phyloP scores from a whole-genome alignment of 1,140 invertebrate species.

The Listronotus oregonensis region DNA sequence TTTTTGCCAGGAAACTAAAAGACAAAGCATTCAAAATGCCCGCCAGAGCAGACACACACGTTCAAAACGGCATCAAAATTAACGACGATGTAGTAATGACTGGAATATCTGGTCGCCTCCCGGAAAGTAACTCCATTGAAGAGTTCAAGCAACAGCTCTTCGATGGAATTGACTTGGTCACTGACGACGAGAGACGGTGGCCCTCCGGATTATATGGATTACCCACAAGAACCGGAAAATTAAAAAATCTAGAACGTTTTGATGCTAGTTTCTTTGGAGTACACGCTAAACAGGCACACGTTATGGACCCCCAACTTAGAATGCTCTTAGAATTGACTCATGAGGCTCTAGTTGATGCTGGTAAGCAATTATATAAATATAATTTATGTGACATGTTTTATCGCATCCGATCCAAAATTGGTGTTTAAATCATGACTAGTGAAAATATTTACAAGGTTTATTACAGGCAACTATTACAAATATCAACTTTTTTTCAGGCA shows the following conservation, averaged over 20 bases:
- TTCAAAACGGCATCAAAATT: slow-evolving; percentile 49
- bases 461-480: not conserved
- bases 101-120: slow-evolving; percentile 88
- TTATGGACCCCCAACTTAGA: slow-evolving; percentile 94
- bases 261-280: slow-evolving; percentile 95
- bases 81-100: slow-evolving; percentile 83
- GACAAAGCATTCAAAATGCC: slow-evolving; percentile 60
- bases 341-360: slow-evolving; percentile 92
- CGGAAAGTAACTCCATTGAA: slow-evolving; percentile 84
- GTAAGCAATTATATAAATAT: slow-evolving; percentile 1
- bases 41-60: slow-evolving; percentile 61
- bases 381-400: too few species aligned
- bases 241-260: slow-evolving; percentile 86
- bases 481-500: slow-evolving; percentile 57
- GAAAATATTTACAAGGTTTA: too few species aligned
- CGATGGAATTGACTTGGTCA: slow-evolving; percentile 85
- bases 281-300: slow-evolving; percentile 89
- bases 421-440: too few species aligned
- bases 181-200: slow-evolving; percentile 85
- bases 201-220: slow-evolving; percentile 77
- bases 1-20: slow-evolving; percentile 16
- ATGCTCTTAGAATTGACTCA: slow-evolving; percentile 91
- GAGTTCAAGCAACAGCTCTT: slow-evolving; percentile 89
- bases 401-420: too few species aligned
- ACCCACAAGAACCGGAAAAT: slow-evolving; percentile 83